These are phyloP conservation scores for Pimephales promelas DNA, from an alignment of 2,113 vertebrate genomes.

Conservation along the genomic window DNA sequence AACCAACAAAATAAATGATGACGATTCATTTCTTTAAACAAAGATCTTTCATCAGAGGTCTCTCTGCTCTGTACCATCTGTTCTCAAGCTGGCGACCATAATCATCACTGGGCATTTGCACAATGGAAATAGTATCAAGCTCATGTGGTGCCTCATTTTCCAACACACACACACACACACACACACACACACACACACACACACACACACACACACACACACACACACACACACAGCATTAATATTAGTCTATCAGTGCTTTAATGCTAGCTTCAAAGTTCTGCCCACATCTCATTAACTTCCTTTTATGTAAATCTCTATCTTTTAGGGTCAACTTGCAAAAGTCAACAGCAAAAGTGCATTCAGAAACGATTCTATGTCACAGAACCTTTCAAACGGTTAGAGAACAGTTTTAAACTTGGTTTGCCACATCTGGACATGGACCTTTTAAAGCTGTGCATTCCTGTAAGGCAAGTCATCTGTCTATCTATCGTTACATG, in stretches of 20 bases:
- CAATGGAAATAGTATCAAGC: conserved; percentile 42
- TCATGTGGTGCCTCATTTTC: conserved; percentile 57
- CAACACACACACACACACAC: conserved; percentile 17
- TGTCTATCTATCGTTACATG: conserved; percentile 6
- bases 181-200: conserved; percentile 29
- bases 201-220: conserved; percentile 30
- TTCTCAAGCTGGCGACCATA: conserved; percentile 56
- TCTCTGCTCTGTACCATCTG: conserved; percentile 61
- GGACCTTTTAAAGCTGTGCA: conserved; percentile 13
- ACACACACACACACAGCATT: neutral
- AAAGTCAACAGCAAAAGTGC: conserved; percentile 49
- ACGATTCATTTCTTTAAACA: neutral
- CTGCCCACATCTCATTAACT: neutral
- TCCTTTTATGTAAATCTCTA: conserved; percentile 39
- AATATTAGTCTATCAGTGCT: neutral
- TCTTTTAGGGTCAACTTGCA: conserved; percentile 27
- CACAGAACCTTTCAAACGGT: neutral
- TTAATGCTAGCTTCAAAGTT: conserved; percentile 4
- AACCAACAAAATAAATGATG: neutral
- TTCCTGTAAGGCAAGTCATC: conserved; percentile 19
- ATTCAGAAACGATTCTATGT: neutral
- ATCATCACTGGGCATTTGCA: conserved; percentile 37
- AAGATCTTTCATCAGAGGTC: neutral
- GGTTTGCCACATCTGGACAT: conserved; percentile 8
- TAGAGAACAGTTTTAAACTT: conserved; percentile 39